phyloP scores from a whole-genome alignment of 2,113 vertebrate species.

The Nannospalax galili region DNA sequence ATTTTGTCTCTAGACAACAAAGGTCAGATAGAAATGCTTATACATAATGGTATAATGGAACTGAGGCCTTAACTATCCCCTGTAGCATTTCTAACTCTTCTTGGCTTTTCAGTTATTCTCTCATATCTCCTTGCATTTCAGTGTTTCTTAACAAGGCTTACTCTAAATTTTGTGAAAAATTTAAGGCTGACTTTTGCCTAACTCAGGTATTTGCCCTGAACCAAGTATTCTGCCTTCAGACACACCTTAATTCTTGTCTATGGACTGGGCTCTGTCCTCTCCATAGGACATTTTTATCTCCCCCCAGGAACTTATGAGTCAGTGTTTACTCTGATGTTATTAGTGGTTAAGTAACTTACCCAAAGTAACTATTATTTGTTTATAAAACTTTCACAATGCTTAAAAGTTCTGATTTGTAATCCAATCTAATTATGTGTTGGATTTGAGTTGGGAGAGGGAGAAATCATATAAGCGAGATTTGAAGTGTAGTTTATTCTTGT shows the following conservation, averaged over 20 bases:
- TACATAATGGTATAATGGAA: neutral
- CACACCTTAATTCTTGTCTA: neutral
- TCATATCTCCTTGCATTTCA: neutral
- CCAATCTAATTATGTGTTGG: neutral
- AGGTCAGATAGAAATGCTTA: neutral
- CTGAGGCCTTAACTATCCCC: neutral
- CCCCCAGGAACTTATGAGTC: neutral
- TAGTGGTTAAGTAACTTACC: neutral
- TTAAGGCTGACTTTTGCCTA: neutral
- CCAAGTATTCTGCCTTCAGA: neutral
- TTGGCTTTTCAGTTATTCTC: neutral
- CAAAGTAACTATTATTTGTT: neutral
- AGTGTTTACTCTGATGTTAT: neutral
- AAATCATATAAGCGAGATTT: neutral
- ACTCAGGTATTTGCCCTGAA: neutral
- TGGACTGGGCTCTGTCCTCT: neutral
- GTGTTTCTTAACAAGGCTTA: neutral
- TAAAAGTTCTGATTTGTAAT: neutral
- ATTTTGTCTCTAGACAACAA: neutral
- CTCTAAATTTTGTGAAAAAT: neutral
- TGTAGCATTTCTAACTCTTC: neutral
- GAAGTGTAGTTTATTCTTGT: constrained; percentile 37
- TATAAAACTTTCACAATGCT: neutral
- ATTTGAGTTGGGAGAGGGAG: neutral
- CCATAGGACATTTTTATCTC: neutral